phyloP scores from a whole-genome alignment of 1,140 invertebrate genomes.

The Apis mellifera region DNA sequence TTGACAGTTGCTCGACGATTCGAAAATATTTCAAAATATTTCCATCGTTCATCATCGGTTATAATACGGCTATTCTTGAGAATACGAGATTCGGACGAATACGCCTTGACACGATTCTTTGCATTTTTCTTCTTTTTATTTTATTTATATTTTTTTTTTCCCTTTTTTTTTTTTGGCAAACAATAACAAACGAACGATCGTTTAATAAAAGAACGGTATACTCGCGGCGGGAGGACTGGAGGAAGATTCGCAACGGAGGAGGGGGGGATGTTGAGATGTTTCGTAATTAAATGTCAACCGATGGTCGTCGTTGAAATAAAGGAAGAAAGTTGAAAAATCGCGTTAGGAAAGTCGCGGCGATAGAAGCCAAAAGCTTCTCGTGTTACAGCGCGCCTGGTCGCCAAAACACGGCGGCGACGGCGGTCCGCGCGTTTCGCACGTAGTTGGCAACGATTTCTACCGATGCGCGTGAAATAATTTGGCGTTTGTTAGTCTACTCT shows the following conservation, averaged over 20 bases:
- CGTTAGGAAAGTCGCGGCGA: slow-evolving; percentile 35
- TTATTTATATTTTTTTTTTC: too few relatives aligned
- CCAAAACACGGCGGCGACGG: slow-evolving; percentile 72
- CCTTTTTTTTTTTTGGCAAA: too few relatives aligned
- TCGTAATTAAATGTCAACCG: slow-evolving; percentile 6
- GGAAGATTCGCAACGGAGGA: neutral
- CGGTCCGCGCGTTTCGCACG: slow-evolving; percentile 68
- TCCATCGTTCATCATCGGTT: too few relatives aligned
- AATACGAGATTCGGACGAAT: too few relatives aligned
- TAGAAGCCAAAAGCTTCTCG: slow-evolving; percentile 74
- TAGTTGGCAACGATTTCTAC: slow-evolving; percentile 79
- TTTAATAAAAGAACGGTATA: neutral
- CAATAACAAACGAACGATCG: too few relatives aligned
- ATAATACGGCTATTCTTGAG: too few relatives aligned
- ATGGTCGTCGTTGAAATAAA: neutral
- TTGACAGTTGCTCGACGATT: too few relatives aligned
- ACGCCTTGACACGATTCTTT: too few relatives aligned
- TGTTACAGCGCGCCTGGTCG: slow-evolving; percentile 74
- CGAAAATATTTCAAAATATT: too few relatives aligned
- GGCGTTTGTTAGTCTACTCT: slow-evolving; percentile 68
- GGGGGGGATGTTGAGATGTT: neutral
- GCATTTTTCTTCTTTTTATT: too few relatives aligned
- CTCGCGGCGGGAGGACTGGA: neutral
- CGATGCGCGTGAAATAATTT: slow-evolving; percentile 79
- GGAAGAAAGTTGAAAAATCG: slow-evolving; percentile 58